Base-by-base conservation (phyloP, 2,888 invertebrate genomes). In the Microdon myrmicae region DNA sequence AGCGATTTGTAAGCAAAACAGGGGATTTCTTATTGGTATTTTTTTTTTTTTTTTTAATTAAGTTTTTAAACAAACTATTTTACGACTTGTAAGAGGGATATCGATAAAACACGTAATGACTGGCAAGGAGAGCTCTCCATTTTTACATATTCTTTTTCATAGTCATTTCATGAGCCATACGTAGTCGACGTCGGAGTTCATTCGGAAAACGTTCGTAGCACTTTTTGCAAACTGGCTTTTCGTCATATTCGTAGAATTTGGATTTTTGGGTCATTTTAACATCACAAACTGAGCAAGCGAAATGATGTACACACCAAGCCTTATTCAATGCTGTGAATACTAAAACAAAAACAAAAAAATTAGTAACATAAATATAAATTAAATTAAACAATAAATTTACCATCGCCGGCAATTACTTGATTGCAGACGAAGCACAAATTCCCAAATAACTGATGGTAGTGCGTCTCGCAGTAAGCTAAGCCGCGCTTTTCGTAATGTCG, bases 241-340 rank as follows among this genome's bases (percentile, higher is more conserved):
- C 87, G 82, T 99, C 99, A 80, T 96, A 94, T 82, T 99, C 99
- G 81, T 96, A 99, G 83, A 99, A 99, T 82, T 99, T 99, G 28
- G 96, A 93, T 82, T 96, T 95, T 70, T 96, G 94, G 75, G 90
- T 94, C 85, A 96, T 90, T 74, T 96, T 92, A 73, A 90, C 90
- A 81, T 99, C 98, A 82, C 99, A 99, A 68, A 96, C 87, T 3
- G 95, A 90, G 81, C 99, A 99, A 39, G 96, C 93, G 81, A 99
- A 99, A 82, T 99, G 99, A 79, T 97, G 92, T 43, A 95, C 94
- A 81, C 98, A 99, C 98, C 98, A 99, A 31, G 96, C 95, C 82
- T 99, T 99, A 82, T 98, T 97, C 76, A 98, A 82, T 25, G 98
- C 97, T 67, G 95, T 96, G 81, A 99, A 98, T 48, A 96, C 96